Conservation (phyloP, 2,888 invertebrate genomes). For the Lottia scabra region DNA sequence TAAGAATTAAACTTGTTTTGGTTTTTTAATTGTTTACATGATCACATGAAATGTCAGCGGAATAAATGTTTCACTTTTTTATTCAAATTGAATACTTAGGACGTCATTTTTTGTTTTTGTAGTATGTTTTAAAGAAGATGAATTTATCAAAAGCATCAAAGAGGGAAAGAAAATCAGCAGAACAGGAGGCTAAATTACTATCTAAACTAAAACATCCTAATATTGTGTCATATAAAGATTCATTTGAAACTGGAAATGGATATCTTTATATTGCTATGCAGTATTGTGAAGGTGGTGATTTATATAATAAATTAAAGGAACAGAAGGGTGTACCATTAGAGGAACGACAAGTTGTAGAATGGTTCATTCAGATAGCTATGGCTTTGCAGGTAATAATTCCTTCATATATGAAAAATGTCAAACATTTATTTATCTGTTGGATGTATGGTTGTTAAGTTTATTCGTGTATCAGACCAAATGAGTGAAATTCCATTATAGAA, state of each 20-base stretch:
- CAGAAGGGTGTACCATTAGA: constrained; percentile 66
- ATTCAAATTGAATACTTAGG: no score
- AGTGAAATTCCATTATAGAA: no score
- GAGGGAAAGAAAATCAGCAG: constrained; percentile 66
- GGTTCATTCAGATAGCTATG: constrained; percentile 72
- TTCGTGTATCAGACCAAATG: no score
- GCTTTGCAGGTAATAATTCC: constrained; percentile 68
- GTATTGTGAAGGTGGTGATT: constrained; percentile 71
- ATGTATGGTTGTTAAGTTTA: neutral
- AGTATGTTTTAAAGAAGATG: constrained; percentile 70
- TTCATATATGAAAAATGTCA: neutral
- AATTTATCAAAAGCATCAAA: constrained; percentile 66
- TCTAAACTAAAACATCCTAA: constrained; percentile 71
- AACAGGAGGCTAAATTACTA: constrained; percentile 69
- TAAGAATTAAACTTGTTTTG: no score
- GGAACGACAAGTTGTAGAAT: constrained; percentile 70
- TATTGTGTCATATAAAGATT: constrained; percentile 71
- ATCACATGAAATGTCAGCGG: no score
- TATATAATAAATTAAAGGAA: constrained; percentile 69
- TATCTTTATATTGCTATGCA: constrained; percentile 71
- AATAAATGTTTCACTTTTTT: no score
- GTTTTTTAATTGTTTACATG: no score
- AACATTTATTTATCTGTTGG: no score
- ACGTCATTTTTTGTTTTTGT: constrained; percentile 34
- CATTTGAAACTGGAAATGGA: constrained; percentile 69